Base-by-base conservation (phyloP, 2,797 vertebrate species). In the Dryobates pubescens region DNA sequence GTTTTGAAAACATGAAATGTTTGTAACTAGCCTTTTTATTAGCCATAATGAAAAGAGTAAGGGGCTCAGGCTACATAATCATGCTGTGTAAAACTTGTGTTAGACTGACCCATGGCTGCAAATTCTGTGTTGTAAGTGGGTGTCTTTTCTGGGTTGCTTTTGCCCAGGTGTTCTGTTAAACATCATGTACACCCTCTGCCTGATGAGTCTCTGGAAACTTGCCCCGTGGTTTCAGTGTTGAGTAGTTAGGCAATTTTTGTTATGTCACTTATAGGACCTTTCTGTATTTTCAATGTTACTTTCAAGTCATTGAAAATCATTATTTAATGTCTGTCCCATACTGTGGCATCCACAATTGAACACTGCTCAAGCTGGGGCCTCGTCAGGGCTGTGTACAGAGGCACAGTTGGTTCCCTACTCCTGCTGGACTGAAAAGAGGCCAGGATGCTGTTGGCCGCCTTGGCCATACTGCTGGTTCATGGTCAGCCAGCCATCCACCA, bases 111-210 rank as follows among this genome's bases (percentile, higher is more conserved):
- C 2, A 0, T 2, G 5, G 4, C 6, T 78, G 45, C 8, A 43
- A 75, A 20, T 18, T 1, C 6, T 15, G 23, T 73, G 4, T 45
- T 36, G 7, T 7, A 17, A 63, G n/a, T 5, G 29, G 53, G 8
- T 26, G 1, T 8, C 27, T 69, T 18, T 74, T 27, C 11, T 68
- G 57, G 26, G 34, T 70, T 49, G 30, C 13, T 58, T 47, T 64
- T 77, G 15, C 30, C 15, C 38, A 8, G 18, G 3, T 54, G 43
- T 20, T 34, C 43, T 70, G 3, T 63, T 34, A 22, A 3, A 3
- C 23, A 32, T 26, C 1, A 0, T 27, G 2, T 10, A n/a, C n/a
- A n/a, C n/a, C n/a, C n/a, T n/a, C n/a, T n/a, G 30, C 4, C 23
- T 83, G 13, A 17, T 24, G 10, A n/a, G 12, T 30, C 29, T 30